These are phyloP conservation scores for Anas platyrhynchos DNA, from an alignment of 2,113 vertebrate genomes.

Conservation along the genomic window DNA sequence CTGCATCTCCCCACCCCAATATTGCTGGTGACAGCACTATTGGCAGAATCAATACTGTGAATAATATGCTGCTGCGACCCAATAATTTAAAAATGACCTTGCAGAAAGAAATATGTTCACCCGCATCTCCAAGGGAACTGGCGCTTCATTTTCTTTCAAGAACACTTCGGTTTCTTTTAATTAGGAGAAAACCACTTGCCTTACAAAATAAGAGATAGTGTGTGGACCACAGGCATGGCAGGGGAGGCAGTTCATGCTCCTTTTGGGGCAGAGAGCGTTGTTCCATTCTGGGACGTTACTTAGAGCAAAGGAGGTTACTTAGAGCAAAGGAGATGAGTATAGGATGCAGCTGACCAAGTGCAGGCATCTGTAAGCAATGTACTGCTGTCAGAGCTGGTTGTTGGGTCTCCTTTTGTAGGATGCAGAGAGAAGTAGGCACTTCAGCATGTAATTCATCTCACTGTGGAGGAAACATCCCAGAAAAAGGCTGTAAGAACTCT, in stretches of 20 bases:
- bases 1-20: background rate
- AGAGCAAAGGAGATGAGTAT: background rate
- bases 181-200: background rate
- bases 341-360: background rate
- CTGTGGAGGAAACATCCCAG: background rate
- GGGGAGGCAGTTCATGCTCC: background rate
- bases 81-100: background rate
- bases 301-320: background rate
- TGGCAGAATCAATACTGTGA: background rate
- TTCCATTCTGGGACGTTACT: background rate
- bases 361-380: background rate
- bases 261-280: background rate
- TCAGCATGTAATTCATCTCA: background rate
- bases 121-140: rapidly evolving
- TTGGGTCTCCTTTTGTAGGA: background rate
- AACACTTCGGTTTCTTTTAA: background rate
- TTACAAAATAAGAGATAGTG: background rate
- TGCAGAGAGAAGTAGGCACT: background rate
- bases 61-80: background rate
- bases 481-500: background rate
- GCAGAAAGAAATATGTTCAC: background rate
- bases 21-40: background rate
- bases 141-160: background rate
- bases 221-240: background rate
- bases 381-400: background rate